A percentile compares a stretch with the other conserved stretches of the same genome.
Evolutionary conservation across 2,888 invertebrate species (phyloP).

Genomic region (Epicampocera succincta): DNA sequence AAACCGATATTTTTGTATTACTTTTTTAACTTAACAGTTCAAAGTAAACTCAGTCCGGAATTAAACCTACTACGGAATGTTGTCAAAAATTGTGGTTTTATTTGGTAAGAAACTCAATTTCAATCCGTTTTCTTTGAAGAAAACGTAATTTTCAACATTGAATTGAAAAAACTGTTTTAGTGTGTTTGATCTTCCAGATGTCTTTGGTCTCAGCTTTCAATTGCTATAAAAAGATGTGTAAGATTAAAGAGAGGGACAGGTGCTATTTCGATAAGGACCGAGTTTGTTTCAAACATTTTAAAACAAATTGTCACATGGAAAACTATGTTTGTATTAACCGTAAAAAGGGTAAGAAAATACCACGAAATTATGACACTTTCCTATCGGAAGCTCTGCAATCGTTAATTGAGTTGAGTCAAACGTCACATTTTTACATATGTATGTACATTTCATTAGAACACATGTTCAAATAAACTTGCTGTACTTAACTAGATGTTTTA

Average conservation of each 20-base stretch:
- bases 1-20: not conserved
- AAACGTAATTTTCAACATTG: not conserved
- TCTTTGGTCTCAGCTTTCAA: constrained; percentile 11
- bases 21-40: not conserved
- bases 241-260: not conserved
- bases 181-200: not conserved
- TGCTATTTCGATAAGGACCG: constrained; percentile 54
- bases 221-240: not conserved
- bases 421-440: no score
- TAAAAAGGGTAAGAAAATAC: constrained; percentile 36
- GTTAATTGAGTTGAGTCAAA: no score
- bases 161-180: not conserved
- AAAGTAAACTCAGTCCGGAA: constrained; percentile 29
- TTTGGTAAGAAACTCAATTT: constrained; percentile 24
- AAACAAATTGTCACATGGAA: constrained; percentile 62
- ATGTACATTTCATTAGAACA: no score
- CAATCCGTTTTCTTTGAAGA: not conserved
- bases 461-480: no score
- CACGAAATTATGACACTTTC: not conserved
- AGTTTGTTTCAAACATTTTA: constrained; percentile 55
- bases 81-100: constrained; percentile 16
- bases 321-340: constrained; percentile 38
- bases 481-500: no score
- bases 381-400: not conserved
- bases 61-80: constrained; percentile 40